Conservation (phyloP, 1,140 invertebrate genomes). For the Ceratitis capitata region DNA sequence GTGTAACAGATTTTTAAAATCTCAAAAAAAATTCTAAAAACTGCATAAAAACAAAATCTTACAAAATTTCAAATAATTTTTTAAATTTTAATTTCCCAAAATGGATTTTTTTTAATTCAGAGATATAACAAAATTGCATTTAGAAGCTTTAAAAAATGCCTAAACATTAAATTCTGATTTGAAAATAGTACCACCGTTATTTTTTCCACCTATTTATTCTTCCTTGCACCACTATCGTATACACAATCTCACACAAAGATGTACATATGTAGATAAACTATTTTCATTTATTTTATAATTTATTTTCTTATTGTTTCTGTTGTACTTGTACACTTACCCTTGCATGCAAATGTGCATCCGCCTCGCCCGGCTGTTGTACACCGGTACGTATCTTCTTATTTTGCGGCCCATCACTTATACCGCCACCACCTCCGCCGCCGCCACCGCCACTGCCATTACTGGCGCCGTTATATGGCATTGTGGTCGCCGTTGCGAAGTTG, state of each 20-base stretch:
- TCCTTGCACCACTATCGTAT: not conserved
- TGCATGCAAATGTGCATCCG: constrained; percentile 62
- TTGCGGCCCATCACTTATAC: constrained; percentile 62
- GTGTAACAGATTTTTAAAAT: no score
- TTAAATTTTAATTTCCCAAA: no score
- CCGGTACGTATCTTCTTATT: constrained; percentile 64
- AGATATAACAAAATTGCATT: no score
- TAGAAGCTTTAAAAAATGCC: not conserved
- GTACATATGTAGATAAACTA: not conserved
- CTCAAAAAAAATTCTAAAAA: no score
- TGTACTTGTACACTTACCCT: constrained; percentile 54
- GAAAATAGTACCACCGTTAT: not conserved
- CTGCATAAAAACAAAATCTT: no score
- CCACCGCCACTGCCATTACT: constrained; percentile 59
- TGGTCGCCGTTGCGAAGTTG: constrained; percentile 60
- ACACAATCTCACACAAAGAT: not conserved
- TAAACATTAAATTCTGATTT: no score
- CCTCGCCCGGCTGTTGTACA: constrained; percentile 60
- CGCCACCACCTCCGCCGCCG: constrained; percentile 61
- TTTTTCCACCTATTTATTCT: not conserved
- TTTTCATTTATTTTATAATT: no score
- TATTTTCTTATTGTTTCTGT: no score
- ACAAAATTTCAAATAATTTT: no score
- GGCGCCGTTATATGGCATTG: constrained; percentile 64
- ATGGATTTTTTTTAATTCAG: no score